Evolutionary conservation across 2,888 invertebrate species (phyloP), one percentile per base, ranked within the genome.

Genomic region (Aelia acuminata): DNA sequence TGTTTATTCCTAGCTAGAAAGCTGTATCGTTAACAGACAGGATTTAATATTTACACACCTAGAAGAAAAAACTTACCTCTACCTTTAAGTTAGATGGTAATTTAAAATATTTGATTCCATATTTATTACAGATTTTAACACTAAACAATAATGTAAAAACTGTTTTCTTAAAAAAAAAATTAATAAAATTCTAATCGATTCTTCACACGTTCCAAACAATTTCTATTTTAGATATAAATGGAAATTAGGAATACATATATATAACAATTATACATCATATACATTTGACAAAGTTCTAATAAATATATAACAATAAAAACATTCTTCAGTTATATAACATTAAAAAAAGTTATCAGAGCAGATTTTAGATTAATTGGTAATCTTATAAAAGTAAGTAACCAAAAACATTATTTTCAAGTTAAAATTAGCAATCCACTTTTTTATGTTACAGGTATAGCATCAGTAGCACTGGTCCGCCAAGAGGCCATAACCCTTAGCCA

Each of bases 401-500:
- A 13, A 43, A 80, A n/a, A 80, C 13, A 43, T 43, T 43, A n/a
- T 43, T 35, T 70, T 70, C 4, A 70, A 80, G 22, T 80, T 80
- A 39, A 80, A 39, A 80, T 80, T 43, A 80, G 22, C 15, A 43
- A 43, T 80, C 22, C 7, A 43, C 80, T 20, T 31, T 35, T 35
- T 70, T 80, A 80, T 39, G 80, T n/a, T 1, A 80, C 43, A 11
- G 80, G 80, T n/a, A 80, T 85, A 43, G 85, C 49, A 86, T 86
- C 31, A 22, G 86, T 86, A 3, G 63, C 57, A 43, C 49, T 39
- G 11, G 48, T 87, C 35, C 80, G 15, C 89, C 89, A 90, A 26
- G 88, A 88, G 26, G 89, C 88, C 80, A 87, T 75, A 13, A 90
- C 87, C 10, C 84, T 53, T 26, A 88, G 84, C 90, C 90, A 90